phyloP scores from a whole-genome alignment of 2,797 vertebrate species.

The Enteromius thamalakanensis region DNA sequence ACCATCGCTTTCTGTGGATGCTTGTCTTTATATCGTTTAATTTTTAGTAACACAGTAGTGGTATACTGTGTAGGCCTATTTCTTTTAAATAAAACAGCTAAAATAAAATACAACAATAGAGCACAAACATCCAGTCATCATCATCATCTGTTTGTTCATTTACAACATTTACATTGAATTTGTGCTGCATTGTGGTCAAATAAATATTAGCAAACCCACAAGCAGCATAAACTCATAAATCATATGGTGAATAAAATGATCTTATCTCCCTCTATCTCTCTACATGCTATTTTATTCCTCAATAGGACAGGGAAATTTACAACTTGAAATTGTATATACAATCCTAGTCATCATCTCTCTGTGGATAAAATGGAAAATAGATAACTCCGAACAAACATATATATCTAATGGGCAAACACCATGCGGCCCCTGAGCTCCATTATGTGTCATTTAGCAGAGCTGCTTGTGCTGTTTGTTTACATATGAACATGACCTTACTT shows the following conservation, averaged over 20 bases:
- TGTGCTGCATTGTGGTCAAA: neutral
- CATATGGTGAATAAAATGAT: constrained; percentile 24
- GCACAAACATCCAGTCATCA: neutral
- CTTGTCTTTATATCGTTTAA: neutral
- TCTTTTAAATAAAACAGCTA: neutral
- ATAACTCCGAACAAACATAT: constrained; percentile 45
- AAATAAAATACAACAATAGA: neutral
- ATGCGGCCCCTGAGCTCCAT: constrained; percentile 32
- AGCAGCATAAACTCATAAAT: constrained; percentile 21
- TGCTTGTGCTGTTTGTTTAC: constrained; percentile 47
- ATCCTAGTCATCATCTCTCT: constrained; percentile 18
- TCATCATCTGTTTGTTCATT: neutral
- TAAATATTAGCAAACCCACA: constrained; percentile 20
- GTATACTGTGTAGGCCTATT: neutral
- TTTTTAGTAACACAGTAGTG: neutral
- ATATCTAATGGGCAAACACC: constrained; percentile 44
- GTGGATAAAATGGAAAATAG: constrained; percentile 36
- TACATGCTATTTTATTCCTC: constrained; percentile 56
- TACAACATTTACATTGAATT: neutral
- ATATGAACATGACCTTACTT: constrained; percentile 41
- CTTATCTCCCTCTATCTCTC: constrained; percentile 47
- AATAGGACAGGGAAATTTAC: constrained; percentile 50
- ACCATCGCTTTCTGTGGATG: neutral
- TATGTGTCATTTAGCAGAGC: constrained; percentile 32
- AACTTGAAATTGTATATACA: constrained; percentile 34